These are phyloP conservation scores for Ondatra zibethicus DNA, from an alignment of 2,113 vertebrate species.

Conservation along the genomic window DNA sequence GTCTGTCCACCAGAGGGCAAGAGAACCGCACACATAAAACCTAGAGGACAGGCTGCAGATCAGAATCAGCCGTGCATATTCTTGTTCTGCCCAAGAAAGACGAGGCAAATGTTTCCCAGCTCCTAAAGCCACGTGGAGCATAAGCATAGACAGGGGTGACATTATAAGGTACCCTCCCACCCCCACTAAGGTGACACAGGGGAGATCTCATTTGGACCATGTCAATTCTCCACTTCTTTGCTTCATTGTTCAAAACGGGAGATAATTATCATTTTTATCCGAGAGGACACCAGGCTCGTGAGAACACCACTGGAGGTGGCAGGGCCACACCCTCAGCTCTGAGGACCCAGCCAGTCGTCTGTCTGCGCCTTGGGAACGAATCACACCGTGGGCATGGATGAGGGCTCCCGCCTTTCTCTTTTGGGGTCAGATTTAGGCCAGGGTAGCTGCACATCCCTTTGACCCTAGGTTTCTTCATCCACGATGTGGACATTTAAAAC, in stretches of 20 bases:
- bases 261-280: too few species aligned
- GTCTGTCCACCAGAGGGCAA: conserved; percentile 82
- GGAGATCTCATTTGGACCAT: neutral
- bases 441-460: neutral
- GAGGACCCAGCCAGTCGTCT: neutral
- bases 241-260: neutral
- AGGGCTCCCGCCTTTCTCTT: rapidly evolving
- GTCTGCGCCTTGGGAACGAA: rapidly evolving
- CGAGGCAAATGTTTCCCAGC: neutral
- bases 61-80: neutral
- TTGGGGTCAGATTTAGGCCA: neutral
- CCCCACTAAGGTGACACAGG: rapidly evolving
- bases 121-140: neutral
- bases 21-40: conserved; percentile 56
- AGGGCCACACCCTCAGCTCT: too few species aligned
- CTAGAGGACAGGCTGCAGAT: rapidly evolving
- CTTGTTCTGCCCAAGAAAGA: neutral
- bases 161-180: neutral
- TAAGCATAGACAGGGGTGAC: rapidly evolving
- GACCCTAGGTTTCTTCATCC: neutral
- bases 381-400: rapidly evolving
- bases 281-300: neutral
- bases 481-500: neutral
- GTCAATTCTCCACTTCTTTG: neutral
- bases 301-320: neutral